A percentile compares a stretch with the other conserved stretches of the same genome.
Evolutionary conservation across 2,113 vertebrate species (phyloP).

Genomic region (Clarias gariepinus): DNA sequence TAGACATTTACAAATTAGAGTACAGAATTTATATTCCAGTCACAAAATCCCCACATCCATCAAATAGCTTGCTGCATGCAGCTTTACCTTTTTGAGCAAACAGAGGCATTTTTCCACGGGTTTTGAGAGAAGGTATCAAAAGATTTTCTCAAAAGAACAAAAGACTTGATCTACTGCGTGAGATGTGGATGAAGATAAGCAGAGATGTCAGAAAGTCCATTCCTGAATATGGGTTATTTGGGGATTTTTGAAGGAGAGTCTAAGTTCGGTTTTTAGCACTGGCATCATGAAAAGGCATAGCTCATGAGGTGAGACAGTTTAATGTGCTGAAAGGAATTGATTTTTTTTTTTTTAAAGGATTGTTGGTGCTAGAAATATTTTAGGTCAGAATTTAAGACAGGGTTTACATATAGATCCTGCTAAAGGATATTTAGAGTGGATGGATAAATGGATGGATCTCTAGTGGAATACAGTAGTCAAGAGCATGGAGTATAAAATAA

Average conservation of each 20-base stretch:
- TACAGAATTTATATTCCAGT: slow-evolving; percentile 65
- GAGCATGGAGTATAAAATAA: not conserved
- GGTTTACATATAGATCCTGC: not conserved
- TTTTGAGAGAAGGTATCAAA: slow-evolving; percentile 60
- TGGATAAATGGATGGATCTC: not conserved
- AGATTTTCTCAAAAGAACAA: slow-evolving; percentile 59
- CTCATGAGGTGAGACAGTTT: not conserved
- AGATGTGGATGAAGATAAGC: slow-evolving; percentile 44
- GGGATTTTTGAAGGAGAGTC: slow-evolving; percentile 4
- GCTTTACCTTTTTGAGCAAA: slow-evolving; percentile 57
- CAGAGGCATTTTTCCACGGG: slow-evolving; percentile 46
- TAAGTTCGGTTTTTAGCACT: not conserved
- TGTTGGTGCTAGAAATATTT: not conserved
- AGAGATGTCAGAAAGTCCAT: slow-evolving; percentile 34
- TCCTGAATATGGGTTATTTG: slow-evolving; percentile 25
- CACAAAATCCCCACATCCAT: slow-evolving; percentile 64
- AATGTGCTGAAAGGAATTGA: not conserved
- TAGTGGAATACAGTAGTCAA: not conserved
- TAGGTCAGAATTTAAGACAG: not conserved
- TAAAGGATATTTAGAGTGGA: not conserved
- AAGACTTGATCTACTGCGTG: slow-evolving; percentile 55
- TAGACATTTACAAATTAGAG: slow-evolving; percentile 63
- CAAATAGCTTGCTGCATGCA: slow-evolving; percentile 64
- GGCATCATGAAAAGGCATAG: slow-evolving; percentile 10
- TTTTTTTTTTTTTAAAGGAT: not conserved